These are phyloP conservation scores for Maconellicoccus hirsutus DNA, from an alignment of 1,140 invertebrate species.

Conservation along the genomic window DNA sequence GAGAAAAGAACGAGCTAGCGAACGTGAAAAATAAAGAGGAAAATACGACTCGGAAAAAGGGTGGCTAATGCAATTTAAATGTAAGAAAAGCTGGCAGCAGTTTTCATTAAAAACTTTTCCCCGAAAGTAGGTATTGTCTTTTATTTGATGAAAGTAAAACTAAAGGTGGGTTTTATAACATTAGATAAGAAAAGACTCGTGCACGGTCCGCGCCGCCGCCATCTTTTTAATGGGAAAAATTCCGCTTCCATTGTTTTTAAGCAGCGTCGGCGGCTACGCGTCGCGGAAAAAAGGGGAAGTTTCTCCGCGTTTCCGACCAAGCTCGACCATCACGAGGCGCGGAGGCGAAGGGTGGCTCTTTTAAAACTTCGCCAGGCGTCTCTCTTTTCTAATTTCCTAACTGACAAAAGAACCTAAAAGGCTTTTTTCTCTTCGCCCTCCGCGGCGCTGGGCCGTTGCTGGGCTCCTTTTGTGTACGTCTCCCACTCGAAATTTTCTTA, in stretches of 20 bases:
- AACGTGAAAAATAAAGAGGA: no score
- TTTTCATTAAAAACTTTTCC: conserved; percentile 22
- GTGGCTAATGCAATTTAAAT: conserved; percentile 22
- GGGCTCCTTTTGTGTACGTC: background rate
- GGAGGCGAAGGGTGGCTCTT: background rate
- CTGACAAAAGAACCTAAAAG: conserved; percentile 19
- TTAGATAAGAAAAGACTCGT: conserved; percentile 12
- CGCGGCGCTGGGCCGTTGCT: no score
- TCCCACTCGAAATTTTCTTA: conserved; percentile 12
- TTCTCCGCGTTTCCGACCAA: no score
- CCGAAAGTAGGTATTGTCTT: conserved; percentile 21
- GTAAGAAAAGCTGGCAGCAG: conserved; percentile 21
- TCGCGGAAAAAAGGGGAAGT: no score
- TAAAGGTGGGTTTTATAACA: conserved; percentile 22
- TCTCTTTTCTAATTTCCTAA: conserved; percentile 19
- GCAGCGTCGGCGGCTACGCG: background rate
- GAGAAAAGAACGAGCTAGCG: background rate
- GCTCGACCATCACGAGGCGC: background rate
- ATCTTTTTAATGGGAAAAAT: conserved; percentile 22
- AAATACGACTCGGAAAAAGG: conserved; percentile 10
- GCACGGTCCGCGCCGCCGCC: conserved; percentile 5
- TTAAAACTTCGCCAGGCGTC: background rate
- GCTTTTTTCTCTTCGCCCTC: background rate
- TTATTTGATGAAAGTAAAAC: conserved; percentile 22
- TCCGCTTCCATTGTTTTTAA: background rate